Evolutionary conservation across 1,140 invertebrate genomes (phyloP).

Genomic region (Acarapis woodi): DNA sequence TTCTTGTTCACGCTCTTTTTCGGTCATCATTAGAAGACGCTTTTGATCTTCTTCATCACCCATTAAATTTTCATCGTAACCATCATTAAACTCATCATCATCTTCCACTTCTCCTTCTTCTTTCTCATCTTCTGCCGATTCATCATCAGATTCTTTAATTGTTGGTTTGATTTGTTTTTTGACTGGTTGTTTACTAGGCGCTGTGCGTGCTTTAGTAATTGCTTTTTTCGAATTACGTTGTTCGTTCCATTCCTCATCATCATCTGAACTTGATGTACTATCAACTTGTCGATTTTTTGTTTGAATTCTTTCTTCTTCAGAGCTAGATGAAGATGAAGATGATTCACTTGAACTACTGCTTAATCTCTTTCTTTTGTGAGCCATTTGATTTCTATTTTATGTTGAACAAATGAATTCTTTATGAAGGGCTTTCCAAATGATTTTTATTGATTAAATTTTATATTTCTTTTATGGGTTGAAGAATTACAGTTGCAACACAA

Average conservation of each 20-base stretch:
- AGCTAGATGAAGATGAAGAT: too few species aligned
- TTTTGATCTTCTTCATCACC: constrained; percentile 81
- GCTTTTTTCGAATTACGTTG: constrained; percentile 1
- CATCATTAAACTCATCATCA: constrained; percentile 38
- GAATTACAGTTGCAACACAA: too few species aligned
- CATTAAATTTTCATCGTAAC: constrained; percentile 86
- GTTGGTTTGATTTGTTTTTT: neutral
- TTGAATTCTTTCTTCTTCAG: too few species aligned
- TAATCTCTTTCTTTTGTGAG: too few species aligned
- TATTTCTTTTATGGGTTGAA: too few species aligned
- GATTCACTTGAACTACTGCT: too few species aligned
- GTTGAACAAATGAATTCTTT: too few species aligned
- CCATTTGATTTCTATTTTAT: too few species aligned
- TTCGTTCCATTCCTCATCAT: constrained; percentile 8
- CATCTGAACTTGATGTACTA: constrained; percentile 7
- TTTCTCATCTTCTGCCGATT: constrained; percentile 3
- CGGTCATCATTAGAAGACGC: constrained; percentile 62
- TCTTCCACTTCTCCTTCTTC: constrained; percentile 9
- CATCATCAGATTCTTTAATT: neutral
- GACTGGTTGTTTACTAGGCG: constrained; percentile 2
- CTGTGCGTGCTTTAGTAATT: neutral
- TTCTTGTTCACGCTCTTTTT: constrained; percentile 86
- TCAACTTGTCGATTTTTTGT: too few species aligned
- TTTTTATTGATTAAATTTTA: too few species aligned
- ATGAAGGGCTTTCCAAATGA: too few species aligned